These are phyloP conservation scores for Barnardius zonarius DNA, from an alignment of 2,113 vertebrate species.

Conservation along the genomic window DNA sequence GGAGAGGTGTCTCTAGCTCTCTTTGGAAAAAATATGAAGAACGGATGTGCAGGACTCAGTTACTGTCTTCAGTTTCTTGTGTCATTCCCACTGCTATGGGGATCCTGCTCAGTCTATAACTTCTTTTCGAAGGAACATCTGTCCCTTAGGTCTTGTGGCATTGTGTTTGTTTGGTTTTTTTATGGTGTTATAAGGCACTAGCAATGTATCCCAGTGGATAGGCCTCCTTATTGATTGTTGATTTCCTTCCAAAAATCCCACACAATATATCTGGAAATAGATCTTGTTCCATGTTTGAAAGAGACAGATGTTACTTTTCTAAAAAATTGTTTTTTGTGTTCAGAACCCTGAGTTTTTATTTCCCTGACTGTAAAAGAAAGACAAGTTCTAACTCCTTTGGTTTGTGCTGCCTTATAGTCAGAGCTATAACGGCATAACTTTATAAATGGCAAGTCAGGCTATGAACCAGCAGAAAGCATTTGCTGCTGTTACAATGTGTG, in stretches of 20 bases:
- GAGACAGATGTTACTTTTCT: background rate
- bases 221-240: background rate
- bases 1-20: background rate
- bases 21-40: background rate
- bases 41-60: accelerated
- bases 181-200: background rate
- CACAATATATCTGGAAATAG: background rate
- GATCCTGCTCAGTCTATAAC: background rate
- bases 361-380: background rate
- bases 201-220: background rate
- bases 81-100: background rate
- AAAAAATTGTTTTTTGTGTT: background rate
- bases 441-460: background rate
- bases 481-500: background rate
- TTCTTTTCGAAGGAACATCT: background rate
- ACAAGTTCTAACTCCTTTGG: background rate
- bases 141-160: background rate
- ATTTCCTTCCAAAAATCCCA: background rate
- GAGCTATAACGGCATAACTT: background rate
- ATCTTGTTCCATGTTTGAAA: background rate
- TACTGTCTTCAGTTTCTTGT: background rate
- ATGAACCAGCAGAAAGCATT: background rate
- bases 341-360: background rate
- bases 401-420: background rate
- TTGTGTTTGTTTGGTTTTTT: background rate